Evolutionary conservation across 1,140 invertebrate species (phyloP).

Genomic region (Drosophila pectinifera): DNA sequence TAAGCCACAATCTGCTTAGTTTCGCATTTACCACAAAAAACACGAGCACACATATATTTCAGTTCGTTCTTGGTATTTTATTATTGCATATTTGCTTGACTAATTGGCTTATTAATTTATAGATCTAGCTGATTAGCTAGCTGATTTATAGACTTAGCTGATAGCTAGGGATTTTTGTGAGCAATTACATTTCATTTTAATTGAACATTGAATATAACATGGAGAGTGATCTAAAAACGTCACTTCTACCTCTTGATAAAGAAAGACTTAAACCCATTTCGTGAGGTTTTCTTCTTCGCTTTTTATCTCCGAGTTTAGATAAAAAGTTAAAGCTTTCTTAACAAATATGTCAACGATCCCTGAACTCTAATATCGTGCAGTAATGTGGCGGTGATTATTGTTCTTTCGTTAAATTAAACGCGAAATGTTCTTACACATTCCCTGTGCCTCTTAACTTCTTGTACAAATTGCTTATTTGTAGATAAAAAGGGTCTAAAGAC

Average conservation of each 20-base stretch:
- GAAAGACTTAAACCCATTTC: too few species aligned
- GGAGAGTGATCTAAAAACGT: too few species aligned
- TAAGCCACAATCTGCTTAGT: conserved; percentile 9
- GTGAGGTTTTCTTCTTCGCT: too few species aligned
- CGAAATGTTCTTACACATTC: background rate
- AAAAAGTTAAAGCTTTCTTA: background rate
- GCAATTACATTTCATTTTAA: too few species aligned
- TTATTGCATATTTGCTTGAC: too few species aligned
- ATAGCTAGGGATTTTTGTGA: background rate
- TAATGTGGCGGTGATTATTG: too few species aligned
- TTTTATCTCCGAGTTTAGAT: background rate
- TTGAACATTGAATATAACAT: too few species aligned
- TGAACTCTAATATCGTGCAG: background rate
- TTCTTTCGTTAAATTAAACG: background rate
- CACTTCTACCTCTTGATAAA: too few species aligned
- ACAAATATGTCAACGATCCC: background rate
- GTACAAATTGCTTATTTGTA: conserved; percentile 2
- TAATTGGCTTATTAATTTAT: background rate
- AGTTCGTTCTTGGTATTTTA: background rate
- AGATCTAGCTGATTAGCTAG: background rate
- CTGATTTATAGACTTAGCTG: background rate
- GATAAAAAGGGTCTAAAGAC: background rate
- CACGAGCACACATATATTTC: background rate
- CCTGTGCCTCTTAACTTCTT: background rate
- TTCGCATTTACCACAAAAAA: conserved; percentile 2